Evolutionary conservation across 1,140 invertebrate genomes (phyloP), one percentile per base, ranked within the genome.

Genomic region (Trichomalopsis sarcophagae): DNA sequence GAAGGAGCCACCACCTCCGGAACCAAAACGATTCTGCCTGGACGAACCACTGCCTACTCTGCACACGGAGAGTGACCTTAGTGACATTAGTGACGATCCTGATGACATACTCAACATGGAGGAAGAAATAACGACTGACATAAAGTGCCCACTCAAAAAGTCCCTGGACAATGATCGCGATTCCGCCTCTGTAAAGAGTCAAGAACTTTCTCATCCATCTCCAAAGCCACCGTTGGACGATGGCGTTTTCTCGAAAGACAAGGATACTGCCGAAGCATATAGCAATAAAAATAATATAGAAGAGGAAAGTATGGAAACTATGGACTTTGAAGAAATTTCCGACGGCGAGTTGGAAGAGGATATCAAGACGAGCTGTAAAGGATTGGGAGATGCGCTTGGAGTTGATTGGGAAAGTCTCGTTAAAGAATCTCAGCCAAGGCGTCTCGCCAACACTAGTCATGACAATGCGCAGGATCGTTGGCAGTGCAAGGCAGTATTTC

Each of bases 321-420:
- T 97, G 90, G 97, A 97, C 88, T 97, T 98, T 93, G 97, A 98
- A 93, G 97, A 97, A 94, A 97, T 97, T 87, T 97, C 97, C 30
- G 97, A 98, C 92, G 97, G 97, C 84, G 97, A 98, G 91, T 91
- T 97, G 10, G 97, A 97, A 90, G 97, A 97, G 91, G 97, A 97
- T 79, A 91, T 93, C 74, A 93, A 93, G 87, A 93, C 94, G 0
- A 93, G 94, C 84, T 92, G 94, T 55, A 94, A 95, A 92, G 97
- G 96, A 82, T 95, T 98, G 82, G 97, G 97, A 21, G 97, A 98
- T 93, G 97, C 97, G 23, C 91, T 98, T 14, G 97, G 97, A n/a
- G 97, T 98, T 1, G 97, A 98, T 91, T 98, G 97, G 97, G 96
- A 97, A 44, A 97, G 97, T 91, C 92, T 98, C 14, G 96, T 97